Evolutionary conservation across 2,888 invertebrate genomes (phyloP), one percentile per base, ranked within the genome.

Genomic region (Eilema depressum): DNA sequence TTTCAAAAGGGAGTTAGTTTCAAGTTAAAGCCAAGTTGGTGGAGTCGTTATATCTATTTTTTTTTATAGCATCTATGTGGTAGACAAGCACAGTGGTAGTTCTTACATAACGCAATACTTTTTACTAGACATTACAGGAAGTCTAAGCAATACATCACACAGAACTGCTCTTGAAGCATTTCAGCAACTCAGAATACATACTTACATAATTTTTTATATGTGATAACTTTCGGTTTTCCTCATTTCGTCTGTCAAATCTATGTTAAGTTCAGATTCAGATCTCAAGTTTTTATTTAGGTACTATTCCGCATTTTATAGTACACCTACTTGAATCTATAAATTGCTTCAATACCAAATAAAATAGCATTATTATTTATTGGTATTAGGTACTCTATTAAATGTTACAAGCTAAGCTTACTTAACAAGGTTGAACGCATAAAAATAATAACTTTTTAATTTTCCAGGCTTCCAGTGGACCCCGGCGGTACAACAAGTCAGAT

Each of bases 381-480:
- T 20, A 30, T 11, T 53, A 53, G 53, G n/a, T 61, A 10, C 47
- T 33, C 20, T 10, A 47, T 25, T 59, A 62, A 63, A 68, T 56
- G 10, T 26, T 23, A 60, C 53, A 53, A 53, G 47, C 17, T 28
- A 30, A 67, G 23, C 17, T 3, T 30, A 12, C 33, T 57, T 53
- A 23, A 76, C 60, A 73, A 56, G 56, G 47, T 64, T 47, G 47
- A 57, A 60, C 61, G 61, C 47, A 65, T 64, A 2, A 41, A 63
- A 26, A 70, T 68, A n/a, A 30, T 68, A 56, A 11, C 14, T 81
- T 73, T 67, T 76, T 61, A 68, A 41, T 67, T 53, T 91, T 87
- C 47, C 91, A 92, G 92, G 88, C 73, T 85, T 88, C 83, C 86
- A 87, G 77, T 90, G 90, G 90, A 75, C 81, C 53, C 86, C 89